Percentiles rank a stretch among this genome's conserved stretches.
These are phyloP conservation scores for Episyrphus balteatus DNA, from an alignment of 1,140 invertebrate species.

Conservation along the genomic window DNA sequence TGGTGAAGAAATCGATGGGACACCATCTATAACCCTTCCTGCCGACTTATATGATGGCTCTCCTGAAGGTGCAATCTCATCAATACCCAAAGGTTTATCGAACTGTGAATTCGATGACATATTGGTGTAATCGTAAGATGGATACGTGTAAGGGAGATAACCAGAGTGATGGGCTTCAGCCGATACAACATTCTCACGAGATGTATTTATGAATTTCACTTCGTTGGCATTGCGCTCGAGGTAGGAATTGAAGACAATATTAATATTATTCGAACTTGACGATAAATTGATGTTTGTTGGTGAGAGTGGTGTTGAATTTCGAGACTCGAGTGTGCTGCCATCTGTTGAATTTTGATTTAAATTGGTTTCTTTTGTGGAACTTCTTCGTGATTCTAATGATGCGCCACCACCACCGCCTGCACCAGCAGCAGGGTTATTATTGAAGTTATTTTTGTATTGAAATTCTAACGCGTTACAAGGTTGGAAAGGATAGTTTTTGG, in stretches of 20 bases:
- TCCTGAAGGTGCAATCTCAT: conserved; percentile 16
- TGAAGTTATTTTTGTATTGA: conserved; percentile 35
- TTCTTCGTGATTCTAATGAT: conserved; percentile 9
- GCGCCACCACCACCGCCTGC: conserved; percentile 11
- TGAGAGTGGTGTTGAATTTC: conserved; percentile 13
- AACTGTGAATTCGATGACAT: conserved; percentile 32
- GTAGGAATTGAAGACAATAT: conserved; percentile 25
- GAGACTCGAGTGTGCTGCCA: conserved; percentile 2
- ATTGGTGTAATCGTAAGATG: conserved; percentile 33
- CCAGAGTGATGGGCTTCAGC: conserved; percentile 25
- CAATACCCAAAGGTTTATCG: conserved; percentile 28
- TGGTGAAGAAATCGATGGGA: conserved; percentile 15
- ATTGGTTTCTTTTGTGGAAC: conserved; percentile 29
- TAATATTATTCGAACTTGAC: conserved; percentile 33
- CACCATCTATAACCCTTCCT: conserved; percentile 7
- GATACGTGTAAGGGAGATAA: conserved; percentile 28
- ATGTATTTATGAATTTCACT: conserved; percentile 33
- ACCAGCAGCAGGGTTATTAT: conserved; percentile 23
- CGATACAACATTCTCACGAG: conserved; percentile 10
- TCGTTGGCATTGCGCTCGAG: conserved; percentile 26
- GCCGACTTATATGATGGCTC: neutral
- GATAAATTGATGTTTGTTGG: conserved; percentile 34
- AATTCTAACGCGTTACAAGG: conserved; percentile 32
- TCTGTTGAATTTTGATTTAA: conserved; percentile 21
- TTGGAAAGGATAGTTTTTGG: conserved; percentile 34